Percentiles rank a stretch among this genome's conserved stretches.
Conservation (phyloP, 2,797 vertebrate species). For the Denticeps clupeoides region DNA sequence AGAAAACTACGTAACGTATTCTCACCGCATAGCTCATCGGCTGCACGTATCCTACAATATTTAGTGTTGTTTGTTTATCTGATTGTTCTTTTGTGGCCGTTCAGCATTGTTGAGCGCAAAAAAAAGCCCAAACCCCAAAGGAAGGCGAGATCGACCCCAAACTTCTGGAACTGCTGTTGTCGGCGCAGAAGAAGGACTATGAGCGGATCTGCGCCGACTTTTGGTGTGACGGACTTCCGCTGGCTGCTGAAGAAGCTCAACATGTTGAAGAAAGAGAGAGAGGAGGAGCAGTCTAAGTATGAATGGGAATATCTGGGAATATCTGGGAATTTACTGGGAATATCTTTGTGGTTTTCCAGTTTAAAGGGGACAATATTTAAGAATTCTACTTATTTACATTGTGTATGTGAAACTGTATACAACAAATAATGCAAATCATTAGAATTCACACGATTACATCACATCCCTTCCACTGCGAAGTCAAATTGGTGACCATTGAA, state of each 20-base stretch:
- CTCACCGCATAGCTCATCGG: background rate
- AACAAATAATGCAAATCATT: too few species aligned
- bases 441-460: too few species aligned
- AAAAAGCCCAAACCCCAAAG: conserved; percentile 44
- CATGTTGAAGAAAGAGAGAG: conserved; percentile 61
- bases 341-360: background rate
- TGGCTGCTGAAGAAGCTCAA: conserved; percentile 78
- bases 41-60: too few species aligned
- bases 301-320: background rate
- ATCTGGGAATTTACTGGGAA: background rate
- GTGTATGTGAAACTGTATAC: too few species aligned
- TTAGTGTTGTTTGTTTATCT: background rate
- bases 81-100: background rate
- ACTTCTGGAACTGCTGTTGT: conserved; percentile 74
- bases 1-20: conserved; percentile 54
- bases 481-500: too few species aligned
- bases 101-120: conserved; percentile 43
- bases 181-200: conserved; percentile 72
- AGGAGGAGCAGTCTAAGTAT: conserved; percentile 70
- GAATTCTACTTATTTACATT: too few species aligned
- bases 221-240: conserved; percentile 77
- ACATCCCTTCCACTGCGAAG: too few species aligned
- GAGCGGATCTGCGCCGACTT: conserved; percentile 75
- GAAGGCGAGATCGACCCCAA: conserved; percentile 62
- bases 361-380: too few species aligned